Percentiles rank a stretch among this genome's conserved stretches.
These are phyloP conservation scores for Syritta pipiens DNA, from an alignment of 2,888 invertebrate species.

Conservation along the genomic window DNA sequence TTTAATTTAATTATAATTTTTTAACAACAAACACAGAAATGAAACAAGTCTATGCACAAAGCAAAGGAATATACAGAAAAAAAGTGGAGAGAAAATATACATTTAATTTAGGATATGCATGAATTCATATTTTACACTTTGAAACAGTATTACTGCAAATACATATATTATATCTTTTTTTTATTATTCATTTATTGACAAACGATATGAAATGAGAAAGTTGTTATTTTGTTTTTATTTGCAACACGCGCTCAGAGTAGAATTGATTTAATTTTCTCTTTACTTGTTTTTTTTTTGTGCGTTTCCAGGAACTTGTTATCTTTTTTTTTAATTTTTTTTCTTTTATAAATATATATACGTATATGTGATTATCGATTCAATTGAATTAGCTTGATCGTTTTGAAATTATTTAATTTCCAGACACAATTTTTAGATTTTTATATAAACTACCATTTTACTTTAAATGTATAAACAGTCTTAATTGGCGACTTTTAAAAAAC, in stretches of 20 bases:
- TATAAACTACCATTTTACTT: too few species aligned
- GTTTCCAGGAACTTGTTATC: slow-evolving; percentile 61
- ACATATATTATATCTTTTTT: neutral
- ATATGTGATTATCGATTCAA: slow-evolving; percentile 38
- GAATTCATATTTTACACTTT: slow-evolving; percentile 38
- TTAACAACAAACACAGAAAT: slow-evolving; percentile 49
- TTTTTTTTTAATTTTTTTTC: slow-evolving; percentile 14
- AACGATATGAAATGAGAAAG: slow-evolving; percentile 60
- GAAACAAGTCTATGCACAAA: too few species aligned
- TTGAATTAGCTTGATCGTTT: slow-evolving; percentile 9
- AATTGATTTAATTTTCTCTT: slow-evolving; percentile 9
- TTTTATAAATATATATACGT: slow-evolving; percentile 4
- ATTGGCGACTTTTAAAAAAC: slow-evolving; percentile 60
- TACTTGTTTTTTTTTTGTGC: slow-evolving; percentile 48
- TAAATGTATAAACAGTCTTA: slow-evolving; percentile 63
- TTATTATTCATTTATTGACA: slow-evolving; percentile 43
- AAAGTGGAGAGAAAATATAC: slow-evolving; percentile 4
- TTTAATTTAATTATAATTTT: neutral
- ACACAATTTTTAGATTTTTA: neutral
- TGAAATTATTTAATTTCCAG: neutral
- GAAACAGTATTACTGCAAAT: neutral
- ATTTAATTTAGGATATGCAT: slow-evolving; percentile 48
- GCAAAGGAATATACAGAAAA: slow-evolving; percentile 1
- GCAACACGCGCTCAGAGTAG: slow-evolving; percentile 30
- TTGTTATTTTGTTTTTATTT: neutral